phyloP scores from a whole-genome alignment of 2,113 vertebrate genomes.

The Hyla sarda region DNA sequence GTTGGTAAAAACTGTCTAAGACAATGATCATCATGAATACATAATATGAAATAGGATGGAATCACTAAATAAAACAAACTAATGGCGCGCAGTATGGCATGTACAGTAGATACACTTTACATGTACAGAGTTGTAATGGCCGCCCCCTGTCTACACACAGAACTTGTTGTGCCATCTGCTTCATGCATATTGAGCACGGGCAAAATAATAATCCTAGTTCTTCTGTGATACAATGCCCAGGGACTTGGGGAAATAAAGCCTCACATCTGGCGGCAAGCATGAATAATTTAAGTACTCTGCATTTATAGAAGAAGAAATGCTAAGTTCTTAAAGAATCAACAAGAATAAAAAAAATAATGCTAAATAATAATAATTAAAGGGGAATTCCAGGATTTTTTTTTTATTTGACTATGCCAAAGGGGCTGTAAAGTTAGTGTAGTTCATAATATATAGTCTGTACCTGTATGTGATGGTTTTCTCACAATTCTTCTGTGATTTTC shows the following conservation, averaged over 20 bases:
- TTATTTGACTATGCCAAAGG: too few species aligned
- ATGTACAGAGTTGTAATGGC: background rate
- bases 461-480: too few species aligned
- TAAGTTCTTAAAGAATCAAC: background rate
- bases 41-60: background rate
- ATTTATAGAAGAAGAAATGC: background rate
- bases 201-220: background rate
- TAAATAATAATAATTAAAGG: too few species aligned
- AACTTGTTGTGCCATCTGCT: conserved; percentile 43
- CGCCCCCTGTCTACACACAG: background rate
- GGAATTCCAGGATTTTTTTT: too few species aligned
- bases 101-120: conserved; percentile 5
- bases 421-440: too few species aligned
- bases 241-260: conserved; percentile 33
- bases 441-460: too few species aligned
- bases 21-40: background rate
- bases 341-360: background rate
- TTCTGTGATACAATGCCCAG: conserved; percentile 29
- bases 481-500: too few species aligned
- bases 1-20: too few species aligned
- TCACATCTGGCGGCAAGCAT: conserved; percentile 21
- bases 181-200: background rate
- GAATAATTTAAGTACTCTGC: conserved; percentile 42
- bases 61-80: background rate
- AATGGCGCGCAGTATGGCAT: background rate